Percentiles rank a stretch among this genome's conserved stretches.
Conservation (phyloP, 2,113 vertebrate species). For the Himantopus leucocephalus region DNA sequence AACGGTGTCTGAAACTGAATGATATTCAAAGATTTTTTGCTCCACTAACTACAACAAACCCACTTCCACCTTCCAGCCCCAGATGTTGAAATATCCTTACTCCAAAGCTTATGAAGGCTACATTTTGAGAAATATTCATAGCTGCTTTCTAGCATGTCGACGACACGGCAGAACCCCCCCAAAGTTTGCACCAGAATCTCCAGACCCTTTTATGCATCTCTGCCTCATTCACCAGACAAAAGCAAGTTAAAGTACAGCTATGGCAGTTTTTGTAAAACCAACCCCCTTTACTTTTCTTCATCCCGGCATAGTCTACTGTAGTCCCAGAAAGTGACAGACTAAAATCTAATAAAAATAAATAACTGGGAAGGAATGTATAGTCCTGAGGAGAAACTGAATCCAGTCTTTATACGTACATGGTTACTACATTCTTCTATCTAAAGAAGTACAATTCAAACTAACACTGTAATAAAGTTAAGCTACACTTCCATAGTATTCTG, state of each 20-base stretch:
- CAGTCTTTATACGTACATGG: accelerated
- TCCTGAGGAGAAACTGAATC: background rate
- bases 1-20: background rate
- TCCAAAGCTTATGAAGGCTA: background rate
- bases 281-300: background rate
- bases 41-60: background rate
- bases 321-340: background rate
- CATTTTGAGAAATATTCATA: background rate
- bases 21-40: background rate
- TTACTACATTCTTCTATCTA: background rate
- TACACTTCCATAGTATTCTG: background rate
- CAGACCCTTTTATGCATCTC: background rate
- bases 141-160: background rate
- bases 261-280: background rate
- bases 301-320: background rate
- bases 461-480: background rate
- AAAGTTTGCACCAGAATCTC: background rate
- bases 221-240: background rate
- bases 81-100: background rate
- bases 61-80: background rate
- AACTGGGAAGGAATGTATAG: background rate
- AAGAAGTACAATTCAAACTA: background rate
- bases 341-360: background rate
- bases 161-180: background rate
- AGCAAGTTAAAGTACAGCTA: background rate